Evolutionary conservation across 2,888 invertebrate species (phyloP).

Genomic region (Oxycera nigricornis): DNA sequence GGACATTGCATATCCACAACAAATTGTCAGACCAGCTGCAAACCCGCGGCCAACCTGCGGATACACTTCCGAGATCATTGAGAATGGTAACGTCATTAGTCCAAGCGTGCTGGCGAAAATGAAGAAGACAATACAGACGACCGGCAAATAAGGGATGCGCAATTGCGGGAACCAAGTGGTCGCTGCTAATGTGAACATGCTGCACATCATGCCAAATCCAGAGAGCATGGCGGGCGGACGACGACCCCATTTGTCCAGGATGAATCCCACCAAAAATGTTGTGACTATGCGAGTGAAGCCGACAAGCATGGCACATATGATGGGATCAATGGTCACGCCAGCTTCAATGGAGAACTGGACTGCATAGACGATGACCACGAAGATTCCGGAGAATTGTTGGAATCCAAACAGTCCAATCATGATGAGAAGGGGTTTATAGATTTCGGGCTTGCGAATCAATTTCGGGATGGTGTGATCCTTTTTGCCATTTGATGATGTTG

Average conservation of each 20-base stretch:
- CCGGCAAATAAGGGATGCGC: slow-evolving; percentile 55
- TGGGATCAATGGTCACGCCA: slow-evolving; percentile 69
- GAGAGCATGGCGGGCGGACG: slow-evolving; percentile 71
- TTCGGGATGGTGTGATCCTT: slow-evolving; percentile 52
- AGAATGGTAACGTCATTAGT: slow-evolving; percentile 72
- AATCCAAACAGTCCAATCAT: slow-evolving; percentile 72
- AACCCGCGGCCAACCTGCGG: slow-evolving; percentile 69
- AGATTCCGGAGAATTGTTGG: slow-evolving; percentile 75
- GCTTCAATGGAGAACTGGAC: slow-evolving; percentile 71
- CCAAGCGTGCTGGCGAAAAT: slow-evolving; percentile 65
- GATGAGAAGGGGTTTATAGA: slow-evolving; percentile 59
- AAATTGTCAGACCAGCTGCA: slow-evolving; percentile 72
- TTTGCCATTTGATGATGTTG: slow-evolving; percentile 52
- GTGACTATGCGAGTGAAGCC: slow-evolving; percentile 70
- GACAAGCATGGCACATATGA: slow-evolving; percentile 71
- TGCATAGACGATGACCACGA: slow-evolving; percentile 76
- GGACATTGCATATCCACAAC: slow-evolving; percentile 70
- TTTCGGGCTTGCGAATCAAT: slow-evolving; percentile 56
- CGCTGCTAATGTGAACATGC: slow-evolving; percentile 67
- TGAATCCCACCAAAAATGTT: slow-evolving; percentile 69
- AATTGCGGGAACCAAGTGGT: slow-evolving; percentile 58
- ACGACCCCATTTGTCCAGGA: slow-evolving; percentile 69
- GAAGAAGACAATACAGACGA: slow-evolving; percentile 55
- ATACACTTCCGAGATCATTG: slow-evolving; percentile 78
- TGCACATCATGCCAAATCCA: slow-evolving; percentile 68